Evolutionary conservation across 2,797 vertebrate species (phyloP).

Genomic region (Rhynchotus rufescens): DNA sequence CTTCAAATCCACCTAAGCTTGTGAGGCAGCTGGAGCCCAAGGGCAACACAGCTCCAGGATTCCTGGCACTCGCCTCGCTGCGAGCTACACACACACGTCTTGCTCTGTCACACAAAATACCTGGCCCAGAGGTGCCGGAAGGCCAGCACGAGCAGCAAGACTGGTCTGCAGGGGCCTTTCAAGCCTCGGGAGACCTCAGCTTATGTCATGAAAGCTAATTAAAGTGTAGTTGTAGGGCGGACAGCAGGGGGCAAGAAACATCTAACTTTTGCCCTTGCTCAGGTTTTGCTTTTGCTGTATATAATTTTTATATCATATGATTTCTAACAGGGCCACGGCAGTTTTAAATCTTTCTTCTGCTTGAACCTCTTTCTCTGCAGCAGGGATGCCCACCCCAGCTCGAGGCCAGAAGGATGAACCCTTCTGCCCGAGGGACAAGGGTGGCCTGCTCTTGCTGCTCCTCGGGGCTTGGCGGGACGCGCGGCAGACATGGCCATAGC

Average conservation of each 20-base stretch:
- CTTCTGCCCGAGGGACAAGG: background rate
- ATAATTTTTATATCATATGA: background rate
- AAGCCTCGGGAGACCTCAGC: background rate
- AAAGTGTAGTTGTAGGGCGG: background rate
- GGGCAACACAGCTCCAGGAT: background rate
- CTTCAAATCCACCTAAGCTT: background rate
- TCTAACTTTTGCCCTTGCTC: background rate
- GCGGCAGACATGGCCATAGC: no score
- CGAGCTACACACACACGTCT: rapidly evolving
- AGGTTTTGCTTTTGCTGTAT: background rate
- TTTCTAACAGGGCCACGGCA: background rate
- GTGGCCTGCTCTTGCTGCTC: background rate
- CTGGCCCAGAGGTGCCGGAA: background rate
- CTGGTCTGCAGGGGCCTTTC: background rate
- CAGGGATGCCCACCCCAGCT: rapidly evolving
- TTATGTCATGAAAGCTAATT: background rate
- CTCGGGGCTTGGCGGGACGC: background rate
- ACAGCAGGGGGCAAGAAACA: background rate
- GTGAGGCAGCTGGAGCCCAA: background rate
- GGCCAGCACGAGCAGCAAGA: background rate
- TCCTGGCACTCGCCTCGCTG: background rate
- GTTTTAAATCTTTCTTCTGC: background rate
- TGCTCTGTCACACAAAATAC: background rate
- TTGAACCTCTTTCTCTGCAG: background rate
- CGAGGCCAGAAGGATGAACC: background rate